phyloP scores from a whole-genome alignment of 2,113 vertebrate genomes.

The rabbit (Oryctolagus cuniculus) region mOryCun1.1 NC_091433.1:172632001-172632500 shows the following conservation, averaged over 20 bases:
- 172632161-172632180: neutral
- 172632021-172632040: neutral
- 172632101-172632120: neutral
- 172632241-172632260: constrained; percentile 8
- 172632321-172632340: neutral
- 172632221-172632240: constrained; percentile 10
- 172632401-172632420: constrained; percentile 74
- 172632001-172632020: neutral
- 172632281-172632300: constrained; percentile 24
- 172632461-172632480: constrained; percentile 75
- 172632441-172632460: constrained; percentile 68
- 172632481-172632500: constrained; percentile 80
- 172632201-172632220: neutral
- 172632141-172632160: neutral
- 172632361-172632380: constrained; percentile 61
- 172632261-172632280: neutral
- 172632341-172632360: constrained; percentile 47
- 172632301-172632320: neutral
- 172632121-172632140: neutral
- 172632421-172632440: constrained; percentile 75
- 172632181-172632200: neutral
- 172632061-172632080: neutral
- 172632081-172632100: neutral
- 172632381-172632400: constrained; percentile 49
- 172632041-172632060: constrained; percentile 16